Conservation (phyloP, 2,888 invertebrate genomes). For the Drosophila neotestacea region DNA sequence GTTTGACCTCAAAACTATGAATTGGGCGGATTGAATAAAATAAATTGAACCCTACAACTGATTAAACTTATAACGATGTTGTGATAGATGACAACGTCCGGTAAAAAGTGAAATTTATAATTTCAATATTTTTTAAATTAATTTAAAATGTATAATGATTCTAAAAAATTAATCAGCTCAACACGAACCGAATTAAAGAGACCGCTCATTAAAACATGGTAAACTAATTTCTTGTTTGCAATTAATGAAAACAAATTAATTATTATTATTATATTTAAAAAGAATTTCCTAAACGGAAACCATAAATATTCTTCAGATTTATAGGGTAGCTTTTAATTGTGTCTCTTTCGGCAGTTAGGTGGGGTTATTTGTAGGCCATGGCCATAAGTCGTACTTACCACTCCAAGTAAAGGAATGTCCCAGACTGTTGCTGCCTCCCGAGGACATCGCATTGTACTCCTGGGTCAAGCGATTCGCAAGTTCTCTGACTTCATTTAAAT, state of each 20-base stretch:
- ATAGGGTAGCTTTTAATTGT: no score
- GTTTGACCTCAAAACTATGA: slow-evolving; percentile 20
- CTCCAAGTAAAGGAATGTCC: slow-evolving; percentile 67
- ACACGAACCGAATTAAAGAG: no score
- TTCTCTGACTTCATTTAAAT: slow-evolving; percentile 78
- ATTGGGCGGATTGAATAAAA: slow-evolving; percentile 16
- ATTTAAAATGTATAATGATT: no score
- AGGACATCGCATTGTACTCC: slow-evolving; percentile 80
- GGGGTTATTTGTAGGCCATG: no score
- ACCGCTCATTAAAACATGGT: no score
- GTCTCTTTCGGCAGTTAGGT: no score
- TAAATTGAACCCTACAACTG: slow-evolving; percentile 13
- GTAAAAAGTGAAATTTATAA: not conserved
- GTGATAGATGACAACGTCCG: slow-evolving; percentile 1
- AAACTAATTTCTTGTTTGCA: no score
- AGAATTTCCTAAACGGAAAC: no score
- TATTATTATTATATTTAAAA: no score
- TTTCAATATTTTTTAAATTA: not conserved
- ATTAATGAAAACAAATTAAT: no score
- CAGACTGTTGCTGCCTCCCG: slow-evolving; percentile 51
- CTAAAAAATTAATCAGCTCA: no score
- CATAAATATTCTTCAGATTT: no score
- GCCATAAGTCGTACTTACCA: slow-evolving; percentile 62
- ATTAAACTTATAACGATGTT: not conserved
- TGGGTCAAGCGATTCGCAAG: slow-evolving; percentile 80